These are phyloP conservation scores for Loripinus fragilis DNA, from an alignment of 2,888 invertebrate genomes.

Conservation along the genomic window DNA sequence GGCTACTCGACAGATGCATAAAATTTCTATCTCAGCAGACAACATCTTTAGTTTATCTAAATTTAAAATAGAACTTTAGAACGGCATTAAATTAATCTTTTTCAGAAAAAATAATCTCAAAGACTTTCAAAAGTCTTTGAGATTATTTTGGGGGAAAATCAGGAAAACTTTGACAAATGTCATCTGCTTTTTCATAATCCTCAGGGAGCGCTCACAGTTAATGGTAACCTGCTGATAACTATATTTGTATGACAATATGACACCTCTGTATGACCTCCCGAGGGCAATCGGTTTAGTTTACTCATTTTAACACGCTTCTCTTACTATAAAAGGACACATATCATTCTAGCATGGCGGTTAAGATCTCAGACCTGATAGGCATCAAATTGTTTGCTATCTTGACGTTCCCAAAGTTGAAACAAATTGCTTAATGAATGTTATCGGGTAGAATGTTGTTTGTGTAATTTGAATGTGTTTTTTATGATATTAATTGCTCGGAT, in stretches of 20 bases:
- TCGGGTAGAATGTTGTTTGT: neutral
- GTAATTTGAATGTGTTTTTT: neutral
- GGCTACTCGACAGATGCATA: too few relatives aligned
- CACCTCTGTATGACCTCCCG: neutral
- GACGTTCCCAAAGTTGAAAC: neutral
- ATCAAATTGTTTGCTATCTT: neutral
- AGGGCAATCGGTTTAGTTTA: slow-evolving; percentile 9
- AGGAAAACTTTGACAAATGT: too few relatives aligned
- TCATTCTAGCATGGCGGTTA: neutral
- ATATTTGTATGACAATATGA: slow-evolving; percentile 4
- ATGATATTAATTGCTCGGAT: neutral
- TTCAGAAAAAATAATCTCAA: too few relatives aligned
- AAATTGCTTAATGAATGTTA: slow-evolving; percentile 9
- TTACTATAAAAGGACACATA: slow-evolving; percentile 7
- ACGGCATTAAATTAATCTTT: too few relatives aligned
- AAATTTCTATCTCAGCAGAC: neutral
- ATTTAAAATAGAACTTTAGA: too few relatives aligned
- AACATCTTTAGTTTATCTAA: too few relatives aligned
- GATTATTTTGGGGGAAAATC: too few relatives aligned
- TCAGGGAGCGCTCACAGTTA: neutral
- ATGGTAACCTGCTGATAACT: slow-evolving; percentile 11
- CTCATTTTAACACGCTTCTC: neutral
- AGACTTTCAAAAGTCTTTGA: too few relatives aligned
- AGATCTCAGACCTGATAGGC: neutral
- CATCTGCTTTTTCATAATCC: too few relatives aligned